Conservation (phyloP, 2,797 vertebrate species). For the Chrysocyon brachyurus region DNA sequence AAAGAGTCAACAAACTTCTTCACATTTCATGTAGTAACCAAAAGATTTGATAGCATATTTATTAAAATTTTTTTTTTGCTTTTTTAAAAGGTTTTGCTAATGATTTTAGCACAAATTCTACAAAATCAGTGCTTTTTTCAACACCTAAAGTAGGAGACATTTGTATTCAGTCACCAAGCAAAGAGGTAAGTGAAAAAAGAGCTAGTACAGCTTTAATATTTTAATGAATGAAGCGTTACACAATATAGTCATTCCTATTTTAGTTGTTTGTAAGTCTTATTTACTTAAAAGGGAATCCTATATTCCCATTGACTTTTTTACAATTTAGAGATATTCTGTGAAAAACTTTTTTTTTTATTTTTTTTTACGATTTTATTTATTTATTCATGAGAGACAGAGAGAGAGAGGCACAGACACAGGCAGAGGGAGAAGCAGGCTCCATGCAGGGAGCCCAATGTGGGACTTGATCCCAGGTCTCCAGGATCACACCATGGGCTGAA, state of each 20-base stretch:
- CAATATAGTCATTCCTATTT: background rate
- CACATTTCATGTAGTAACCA: background rate
- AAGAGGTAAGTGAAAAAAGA: conserved; percentile 76
- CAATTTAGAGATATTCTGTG: conserved; percentile 19
- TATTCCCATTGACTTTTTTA: conserved; percentile 28
- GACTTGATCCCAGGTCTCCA: too few species aligned
- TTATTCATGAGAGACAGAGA: too few species aligned
- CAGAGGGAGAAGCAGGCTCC: too few species aligned
- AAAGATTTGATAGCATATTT: background rate
- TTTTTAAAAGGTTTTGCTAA: conserved; percentile 75
- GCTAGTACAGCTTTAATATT: background rate
- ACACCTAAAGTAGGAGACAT: conserved; percentile 35
- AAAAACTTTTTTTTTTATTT: background rate
- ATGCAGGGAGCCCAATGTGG: too few species aligned
- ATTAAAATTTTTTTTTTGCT: background rate
- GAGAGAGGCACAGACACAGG: too few species aligned
- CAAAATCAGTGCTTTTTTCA: conserved; percentile 68
- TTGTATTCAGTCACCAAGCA: background rate
- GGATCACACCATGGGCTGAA: too few species aligned
- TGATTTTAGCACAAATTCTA: conserved; percentile 77
- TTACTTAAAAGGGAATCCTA: conserved; percentile 54
- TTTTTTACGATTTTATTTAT: too few species aligned
- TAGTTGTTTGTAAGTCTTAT: conserved; percentile 34
- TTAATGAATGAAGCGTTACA: conserved; percentile 21
- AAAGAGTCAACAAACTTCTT: conserved; percentile 42